Evolutionary conservation across 2,797 vertebrate species (phyloP).

Genomic region (Cossypha caffra): DNA sequence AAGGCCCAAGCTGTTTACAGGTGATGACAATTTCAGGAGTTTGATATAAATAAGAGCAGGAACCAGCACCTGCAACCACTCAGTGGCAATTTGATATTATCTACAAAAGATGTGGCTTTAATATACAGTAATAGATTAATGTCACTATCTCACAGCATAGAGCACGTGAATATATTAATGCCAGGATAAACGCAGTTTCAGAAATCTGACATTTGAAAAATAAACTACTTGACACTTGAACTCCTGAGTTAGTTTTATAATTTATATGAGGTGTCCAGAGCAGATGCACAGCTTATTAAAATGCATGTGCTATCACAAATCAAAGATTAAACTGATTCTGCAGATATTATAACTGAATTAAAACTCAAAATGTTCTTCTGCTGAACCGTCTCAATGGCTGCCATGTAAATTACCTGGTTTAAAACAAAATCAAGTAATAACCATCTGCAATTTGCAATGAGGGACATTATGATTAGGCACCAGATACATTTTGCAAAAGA

Average conservation of each 20-base stretch:
- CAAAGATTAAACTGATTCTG: not conserved
- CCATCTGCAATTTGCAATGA: not conserved
- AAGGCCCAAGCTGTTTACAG: not conserved
- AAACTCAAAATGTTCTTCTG: not conserved
- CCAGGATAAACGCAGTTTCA: not conserved
- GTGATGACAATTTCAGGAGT: not conserved
- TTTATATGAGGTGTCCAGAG: not conserved
- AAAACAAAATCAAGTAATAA: not conserved
- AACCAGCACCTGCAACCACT: not conserved
- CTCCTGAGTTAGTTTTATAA: not conserved
- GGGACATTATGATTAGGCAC: not conserved
- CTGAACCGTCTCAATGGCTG: not conserved
- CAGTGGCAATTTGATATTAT: not conserved
- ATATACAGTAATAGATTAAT: not conserved
- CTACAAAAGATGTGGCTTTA: not conserved
- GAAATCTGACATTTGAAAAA: conserved; percentile 12
- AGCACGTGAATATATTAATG: not conserved
- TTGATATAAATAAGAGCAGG: not conserved
- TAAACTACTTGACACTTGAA: not conserved
- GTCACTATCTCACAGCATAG: not conserved
- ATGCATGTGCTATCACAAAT: not conserved
- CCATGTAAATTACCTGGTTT: not conserved
- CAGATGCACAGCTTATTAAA: not conserved
- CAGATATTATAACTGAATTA: not conserved
- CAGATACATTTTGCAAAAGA: not conserved